Conservation (phyloP, 2,113 vertebrate species). For the Paracanthobrama guichenoti region DNA sequence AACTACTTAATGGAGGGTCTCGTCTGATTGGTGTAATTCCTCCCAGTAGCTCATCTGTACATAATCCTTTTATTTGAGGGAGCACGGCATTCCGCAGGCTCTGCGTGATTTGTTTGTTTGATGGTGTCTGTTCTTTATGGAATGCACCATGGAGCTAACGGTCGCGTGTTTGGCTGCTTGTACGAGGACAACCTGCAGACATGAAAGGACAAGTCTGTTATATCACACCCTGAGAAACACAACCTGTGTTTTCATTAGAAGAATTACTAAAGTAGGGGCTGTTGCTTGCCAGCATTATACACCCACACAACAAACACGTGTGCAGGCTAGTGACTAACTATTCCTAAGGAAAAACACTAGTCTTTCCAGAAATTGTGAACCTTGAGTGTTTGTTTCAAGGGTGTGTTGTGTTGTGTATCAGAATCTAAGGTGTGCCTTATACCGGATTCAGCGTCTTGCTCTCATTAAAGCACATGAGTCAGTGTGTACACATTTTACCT, state of each 20-base stretch:
- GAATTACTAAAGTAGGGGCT: background rate
- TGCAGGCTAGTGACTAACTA: background rate
- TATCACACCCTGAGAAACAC: slow-evolving; percentile 27
- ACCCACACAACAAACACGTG: background rate
- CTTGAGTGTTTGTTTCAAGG: background rate
- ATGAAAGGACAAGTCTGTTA: slow-evolving; percentile 37
- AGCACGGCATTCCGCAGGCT: background rate
- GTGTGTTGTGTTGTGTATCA: background rate
- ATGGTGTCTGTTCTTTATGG: background rate
- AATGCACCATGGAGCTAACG: background rate
- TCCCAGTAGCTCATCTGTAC: slow-evolving; percentile 3
- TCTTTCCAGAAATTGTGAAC: slow-evolving; percentile 28
- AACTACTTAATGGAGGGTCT: background rate
- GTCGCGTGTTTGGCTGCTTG: background rate
- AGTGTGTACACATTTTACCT: background rate
- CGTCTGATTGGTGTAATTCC: background rate
- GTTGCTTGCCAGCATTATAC: slow-evolving; percentile 6
- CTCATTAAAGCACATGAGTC: background rate
- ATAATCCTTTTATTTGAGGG: background rate
- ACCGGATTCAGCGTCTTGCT: background rate
- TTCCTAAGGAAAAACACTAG: slow-evolving; percentile 12
- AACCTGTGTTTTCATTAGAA: slow-evolving; percentile 30
- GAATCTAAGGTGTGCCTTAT: slow-evolving; percentile 11
- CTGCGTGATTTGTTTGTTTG: slow-evolving; percentile 15
- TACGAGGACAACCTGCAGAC: background rate